Conservation (phyloP, 35 echinoderm and acorn worm genomes). For the Apostichopus japonicus region DNA sequence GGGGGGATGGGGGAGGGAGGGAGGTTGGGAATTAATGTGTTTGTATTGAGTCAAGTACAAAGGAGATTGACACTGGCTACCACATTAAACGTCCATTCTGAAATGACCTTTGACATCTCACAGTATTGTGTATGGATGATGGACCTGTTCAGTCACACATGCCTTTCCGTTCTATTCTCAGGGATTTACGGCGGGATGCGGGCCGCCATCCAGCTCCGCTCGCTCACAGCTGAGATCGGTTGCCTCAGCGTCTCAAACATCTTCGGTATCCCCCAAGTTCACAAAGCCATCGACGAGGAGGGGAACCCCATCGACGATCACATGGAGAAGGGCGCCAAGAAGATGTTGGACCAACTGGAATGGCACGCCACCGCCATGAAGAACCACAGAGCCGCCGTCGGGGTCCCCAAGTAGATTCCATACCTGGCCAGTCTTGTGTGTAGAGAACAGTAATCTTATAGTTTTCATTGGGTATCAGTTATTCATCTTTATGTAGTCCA, state of each 20-base stretch:
- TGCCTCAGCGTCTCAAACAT: slow-evolving; percentile 96
- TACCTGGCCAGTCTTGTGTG: neutral
- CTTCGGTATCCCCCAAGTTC: slow-evolving; percentile 81
- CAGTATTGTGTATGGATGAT: too few species aligned
- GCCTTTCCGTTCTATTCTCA: slow-evolving; percentile 2
- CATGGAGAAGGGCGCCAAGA: slow-evolving; percentile 83
- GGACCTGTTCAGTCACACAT: too few species aligned
- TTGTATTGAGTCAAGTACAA: too few species aligned
- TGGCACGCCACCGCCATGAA: slow-evolving; percentile 93
- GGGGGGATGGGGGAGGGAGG: too few species aligned
- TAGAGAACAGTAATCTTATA: neutral
- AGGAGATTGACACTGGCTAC: too few species aligned
- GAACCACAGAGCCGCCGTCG: slow-evolving; percentile 72
- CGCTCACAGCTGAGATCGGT: slow-evolving; percentile 86
- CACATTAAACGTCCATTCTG: too few species aligned
- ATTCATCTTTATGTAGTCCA: neutral
- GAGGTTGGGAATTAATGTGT: too few species aligned
- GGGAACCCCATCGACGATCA: slow-evolving; percentile 68
- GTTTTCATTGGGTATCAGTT: neutral
- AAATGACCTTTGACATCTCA: too few species aligned
- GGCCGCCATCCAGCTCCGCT: slow-evolving; percentile 87
- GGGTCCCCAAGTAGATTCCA: slow-evolving; percentile 53
- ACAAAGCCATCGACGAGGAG: slow-evolving; percentile 55
- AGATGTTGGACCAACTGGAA: slow-evolving; percentile 77
- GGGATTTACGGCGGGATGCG: slow-evolving; percentile 95